phyloP scores from a whole-genome alignment of 2,797 vertebrate genomes.

The Melanotaenia parkinsoni region DNA sequence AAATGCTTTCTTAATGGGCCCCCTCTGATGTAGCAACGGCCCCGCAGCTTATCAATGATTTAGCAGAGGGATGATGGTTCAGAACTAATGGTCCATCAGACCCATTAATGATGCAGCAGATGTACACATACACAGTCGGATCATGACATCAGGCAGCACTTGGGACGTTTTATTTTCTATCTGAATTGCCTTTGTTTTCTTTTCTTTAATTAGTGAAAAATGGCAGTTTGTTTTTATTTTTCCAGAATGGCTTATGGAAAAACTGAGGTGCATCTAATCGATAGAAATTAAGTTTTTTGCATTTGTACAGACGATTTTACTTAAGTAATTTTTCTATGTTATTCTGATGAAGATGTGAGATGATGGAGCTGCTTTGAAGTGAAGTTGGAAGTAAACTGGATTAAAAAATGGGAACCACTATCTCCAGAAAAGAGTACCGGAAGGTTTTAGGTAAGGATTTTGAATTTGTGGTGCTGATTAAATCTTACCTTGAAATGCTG shows the following conservation, averaged over 20 bases:
- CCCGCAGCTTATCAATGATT: conserved; percentile 69
- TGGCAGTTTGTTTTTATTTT: background rate
- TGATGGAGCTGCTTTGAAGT: background rate
- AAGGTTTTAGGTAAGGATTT: background rate
- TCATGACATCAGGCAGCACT: conserved; percentile 36
- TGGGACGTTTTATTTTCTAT: background rate
- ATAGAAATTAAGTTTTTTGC: too few relatives aligned
- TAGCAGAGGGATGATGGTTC: conserved; percentile 48
- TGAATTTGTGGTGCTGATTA: background rate
- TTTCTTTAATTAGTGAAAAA: background rate
- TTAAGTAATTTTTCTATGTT: too few relatives aligned
- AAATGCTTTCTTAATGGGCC: conserved; percentile 53
- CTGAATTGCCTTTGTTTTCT: background rate
- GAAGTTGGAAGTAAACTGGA: background rate
- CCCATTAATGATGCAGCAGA: conserved; percentile 53
- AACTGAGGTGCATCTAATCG: too few relatives aligned
- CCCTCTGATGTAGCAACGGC: conserved; percentile 30
- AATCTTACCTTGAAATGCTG: background rate
- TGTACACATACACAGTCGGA: conserved; percentile 9
- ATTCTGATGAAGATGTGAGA: background rate
- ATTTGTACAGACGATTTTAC: too few relatives aligned
- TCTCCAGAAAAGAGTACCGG: background rate
- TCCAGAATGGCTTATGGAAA: too few relatives aligned
- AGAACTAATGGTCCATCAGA: conserved; percentile 57
- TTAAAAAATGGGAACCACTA: background rate